These are phyloP conservation scores for Pyrgilauda ruficollis DNA, from an alignment of 2,113 vertebrate species.

Conservation along the genomic window DNA sequence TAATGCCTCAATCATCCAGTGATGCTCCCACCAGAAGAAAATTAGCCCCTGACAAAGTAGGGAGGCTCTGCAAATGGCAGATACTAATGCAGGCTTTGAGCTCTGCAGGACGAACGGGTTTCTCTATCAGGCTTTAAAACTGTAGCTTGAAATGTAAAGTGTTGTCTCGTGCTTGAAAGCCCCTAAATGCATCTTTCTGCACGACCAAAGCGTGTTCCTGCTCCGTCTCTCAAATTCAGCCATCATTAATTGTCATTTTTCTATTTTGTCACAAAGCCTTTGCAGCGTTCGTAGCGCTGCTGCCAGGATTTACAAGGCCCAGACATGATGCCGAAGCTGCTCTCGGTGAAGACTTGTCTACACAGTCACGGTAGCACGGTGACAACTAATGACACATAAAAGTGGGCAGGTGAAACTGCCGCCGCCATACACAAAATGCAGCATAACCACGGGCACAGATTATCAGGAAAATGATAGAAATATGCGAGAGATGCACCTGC, in stretches of 20 bases:
- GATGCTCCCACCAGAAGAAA: not conserved
- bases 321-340: not conserved
- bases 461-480: not conserved
- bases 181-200: not conserved
- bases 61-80: constrained; percentile 21
- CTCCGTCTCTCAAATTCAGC: not conserved
- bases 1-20: constrained; percentile 13
- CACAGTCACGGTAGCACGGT: not conserved
- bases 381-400: constrained; percentile 5
- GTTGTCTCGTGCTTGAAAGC: not conserved
- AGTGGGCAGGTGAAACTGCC: not conserved
- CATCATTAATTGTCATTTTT: not conserved
- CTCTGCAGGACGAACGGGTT: not conserved
- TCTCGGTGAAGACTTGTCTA: not conserved
- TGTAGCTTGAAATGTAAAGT: not conserved
- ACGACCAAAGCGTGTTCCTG: accelerated
- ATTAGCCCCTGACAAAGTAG: not conserved
- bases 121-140: not conserved
- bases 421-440: accelerated
- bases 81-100: not conserved
- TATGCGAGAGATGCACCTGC: accelerated
- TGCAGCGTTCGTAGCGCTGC: accelerated
- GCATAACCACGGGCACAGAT: not conserved
- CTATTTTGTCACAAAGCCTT: not conserved
- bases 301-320: constrained; percentile 32